Conservation (phyloP, 2,113 vertebrate species). For the Rhynchomys soricoides region DNA sequence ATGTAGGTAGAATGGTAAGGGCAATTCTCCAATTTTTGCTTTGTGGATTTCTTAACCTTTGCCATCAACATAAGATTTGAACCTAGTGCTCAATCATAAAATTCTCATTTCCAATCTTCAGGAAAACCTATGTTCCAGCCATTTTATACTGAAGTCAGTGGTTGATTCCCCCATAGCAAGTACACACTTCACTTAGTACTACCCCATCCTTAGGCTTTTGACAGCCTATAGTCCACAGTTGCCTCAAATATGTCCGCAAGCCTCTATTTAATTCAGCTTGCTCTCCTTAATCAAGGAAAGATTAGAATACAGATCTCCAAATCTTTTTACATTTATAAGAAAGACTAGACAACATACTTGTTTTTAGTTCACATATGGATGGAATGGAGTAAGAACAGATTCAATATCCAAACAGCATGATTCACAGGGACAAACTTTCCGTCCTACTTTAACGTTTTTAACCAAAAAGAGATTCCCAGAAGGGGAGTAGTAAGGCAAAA, state of each 20-base stretch:
- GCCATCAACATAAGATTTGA: background rate
- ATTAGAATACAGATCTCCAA: background rate
- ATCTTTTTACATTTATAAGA: background rate
- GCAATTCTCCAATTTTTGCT: background rate
- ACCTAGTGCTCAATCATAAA: background rate
- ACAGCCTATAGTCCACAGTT: background rate
- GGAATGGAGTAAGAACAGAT: rapidly evolving
- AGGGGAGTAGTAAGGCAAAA: background rate
- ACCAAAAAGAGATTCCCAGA: background rate
- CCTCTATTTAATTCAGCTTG: background rate
- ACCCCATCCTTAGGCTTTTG: background rate
- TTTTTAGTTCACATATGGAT: background rate
- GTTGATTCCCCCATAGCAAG: background rate
- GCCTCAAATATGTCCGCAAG: background rate
- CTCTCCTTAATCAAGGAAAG: background rate
- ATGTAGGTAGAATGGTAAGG: background rate
- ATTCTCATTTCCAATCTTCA: background rate
- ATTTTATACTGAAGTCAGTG: background rate
- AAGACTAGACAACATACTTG: background rate
- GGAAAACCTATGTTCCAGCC: background rate
- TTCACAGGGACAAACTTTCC: background rate
- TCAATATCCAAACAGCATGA: background rate
- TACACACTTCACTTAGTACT: background rate
- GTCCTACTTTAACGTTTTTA: background rate
- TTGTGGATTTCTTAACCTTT: background rate